Base-by-base conservation (phyloP, 2,888 invertebrate genomes). In the Pinctada fucata region DNA sequence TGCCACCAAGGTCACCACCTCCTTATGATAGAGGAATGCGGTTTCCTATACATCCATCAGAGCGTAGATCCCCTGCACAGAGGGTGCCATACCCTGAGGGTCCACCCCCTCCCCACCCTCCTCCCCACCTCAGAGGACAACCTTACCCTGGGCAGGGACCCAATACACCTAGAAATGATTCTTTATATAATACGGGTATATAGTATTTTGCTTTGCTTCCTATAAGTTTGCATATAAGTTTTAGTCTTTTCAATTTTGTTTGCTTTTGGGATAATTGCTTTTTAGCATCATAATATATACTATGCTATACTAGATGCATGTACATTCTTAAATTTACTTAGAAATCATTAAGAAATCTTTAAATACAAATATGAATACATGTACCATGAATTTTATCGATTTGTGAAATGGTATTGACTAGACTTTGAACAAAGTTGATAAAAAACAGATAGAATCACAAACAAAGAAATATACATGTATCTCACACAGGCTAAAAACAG, bases 1-100 rank as follows among this genome's bases (percentile, higher is more conserved):
- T 69, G 52, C 79, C 69, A 47, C 80, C 78, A 79, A 86, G 86
- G 82, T 87, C 87, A 69, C 87, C 88, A 63, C 86, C 86, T 52
- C 82, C 84, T 13, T 85, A 85, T 84, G 87, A 87, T 48, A 78
- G 86, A 67, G 81, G 79, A 16, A 47, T 79, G 79, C 69, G 84
- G 82, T 51, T 70, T 63, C 83, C 86, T 65, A 86, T 85, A 50
- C 85, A 83, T 50, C 82, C 72, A 47, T 79, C 82, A 79, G 81
- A 84, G 79, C 63, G 70, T 81, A 72, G 83, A 84, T 77, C 85
- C 82, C 78, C 83, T 78, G 70, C 82, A 72, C 72, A 81, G 49
- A 78, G 78, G 67, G 75, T 75, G 75, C 79, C 83, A 76, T 75
- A 82, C 68, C 79, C 85, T 13, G 76, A 84, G 72, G 79, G 79